Conservation (phyloP, 2,113 vertebrate genomes). For the Sarotherodon lohbergeri region DNA sequence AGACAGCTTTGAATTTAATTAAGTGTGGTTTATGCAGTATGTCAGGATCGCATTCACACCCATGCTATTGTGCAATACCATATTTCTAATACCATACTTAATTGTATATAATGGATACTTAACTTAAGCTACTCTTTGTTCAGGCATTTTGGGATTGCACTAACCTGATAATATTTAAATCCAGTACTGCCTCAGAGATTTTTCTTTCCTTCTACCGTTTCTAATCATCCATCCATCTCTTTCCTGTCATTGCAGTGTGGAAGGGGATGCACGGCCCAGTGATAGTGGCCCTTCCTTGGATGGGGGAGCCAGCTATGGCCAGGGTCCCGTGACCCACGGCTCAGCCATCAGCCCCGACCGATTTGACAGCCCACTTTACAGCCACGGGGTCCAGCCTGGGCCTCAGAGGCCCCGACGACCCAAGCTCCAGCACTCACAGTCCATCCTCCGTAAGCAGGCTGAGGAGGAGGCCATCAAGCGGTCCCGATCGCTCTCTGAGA, state of each 20-base stretch:
- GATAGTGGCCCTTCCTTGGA: constrained; percentile 87
- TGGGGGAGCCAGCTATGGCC: constrained; percentile 79
- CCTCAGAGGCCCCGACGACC: constrained; percentile 86
- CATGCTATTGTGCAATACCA: neutral
- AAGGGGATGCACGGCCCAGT: constrained; percentile 86
- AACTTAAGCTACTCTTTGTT: neutral
- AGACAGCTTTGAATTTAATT: neutral
- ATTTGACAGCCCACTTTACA: constrained; percentile 81
- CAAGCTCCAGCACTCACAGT: constrained; percentile 93
- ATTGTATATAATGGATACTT: neutral
- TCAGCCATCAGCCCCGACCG: constrained; percentile 87
- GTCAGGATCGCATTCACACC: neutral
- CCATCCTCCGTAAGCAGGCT: constrained; percentile 93
- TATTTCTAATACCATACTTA: neutral
- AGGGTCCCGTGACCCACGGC: constrained; percentile 82
- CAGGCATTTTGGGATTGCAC: neutral
- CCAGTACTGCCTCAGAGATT: neutral
- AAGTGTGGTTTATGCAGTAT: neutral
- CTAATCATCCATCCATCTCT: neutral
- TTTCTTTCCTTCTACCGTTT: neutral
- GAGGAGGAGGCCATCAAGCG: constrained; percentile 98
- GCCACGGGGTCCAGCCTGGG: constrained; percentile 78
- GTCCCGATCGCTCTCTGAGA: constrained; percentile 92
- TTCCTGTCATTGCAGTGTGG: constrained; percentile 77
- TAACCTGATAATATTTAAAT: neutral